These are phyloP conservation scores for Leptura quadrifasciata DNA, from an alignment of 2,888 invertebrate genomes.

Conservation along the genomic window DNA sequence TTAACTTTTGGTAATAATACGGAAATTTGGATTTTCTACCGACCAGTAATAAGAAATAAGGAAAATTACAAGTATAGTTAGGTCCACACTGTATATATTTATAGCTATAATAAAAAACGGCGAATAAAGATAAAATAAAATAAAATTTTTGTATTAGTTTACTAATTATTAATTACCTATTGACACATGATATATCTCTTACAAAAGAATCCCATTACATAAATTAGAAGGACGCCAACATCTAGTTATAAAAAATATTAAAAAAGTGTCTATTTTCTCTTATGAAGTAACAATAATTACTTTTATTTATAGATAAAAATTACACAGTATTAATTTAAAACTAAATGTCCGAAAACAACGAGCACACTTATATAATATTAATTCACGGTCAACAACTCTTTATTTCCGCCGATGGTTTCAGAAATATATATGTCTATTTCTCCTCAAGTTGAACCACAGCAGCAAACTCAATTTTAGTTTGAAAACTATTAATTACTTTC, in stretches of 20 bases:
- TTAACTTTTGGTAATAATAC: no score
- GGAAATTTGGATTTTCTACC: no score
- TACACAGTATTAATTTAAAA: not conserved
- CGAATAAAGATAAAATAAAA: not conserved
- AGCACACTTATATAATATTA: not conserved
- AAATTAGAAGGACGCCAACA: not conserved
- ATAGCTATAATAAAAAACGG: not conserved
- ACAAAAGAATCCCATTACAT: conserved; percentile 4
- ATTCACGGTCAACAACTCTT: not conserved
- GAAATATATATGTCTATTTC: not conserved
- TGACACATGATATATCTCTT: not conserved
- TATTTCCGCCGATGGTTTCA: not conserved
- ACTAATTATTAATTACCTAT: not conserved
- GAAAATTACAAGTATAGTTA: no score
- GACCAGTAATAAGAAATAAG: no score
- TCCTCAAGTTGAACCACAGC: not conserved
- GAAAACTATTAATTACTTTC: no score
- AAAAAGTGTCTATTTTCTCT: not conserved
- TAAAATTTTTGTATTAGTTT: not conserved
- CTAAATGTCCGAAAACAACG: not conserved
- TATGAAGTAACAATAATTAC: conserved; percentile 3
- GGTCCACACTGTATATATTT: no score
- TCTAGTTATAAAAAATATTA: not conserved
- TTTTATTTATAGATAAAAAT: not conserved
- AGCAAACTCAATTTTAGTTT: no score